Evolutionary conservation across 2,888 invertebrate species (phyloP), one percentile per base, ranked within the genome.

Genomic region (Sisyra terminalis): DNA sequence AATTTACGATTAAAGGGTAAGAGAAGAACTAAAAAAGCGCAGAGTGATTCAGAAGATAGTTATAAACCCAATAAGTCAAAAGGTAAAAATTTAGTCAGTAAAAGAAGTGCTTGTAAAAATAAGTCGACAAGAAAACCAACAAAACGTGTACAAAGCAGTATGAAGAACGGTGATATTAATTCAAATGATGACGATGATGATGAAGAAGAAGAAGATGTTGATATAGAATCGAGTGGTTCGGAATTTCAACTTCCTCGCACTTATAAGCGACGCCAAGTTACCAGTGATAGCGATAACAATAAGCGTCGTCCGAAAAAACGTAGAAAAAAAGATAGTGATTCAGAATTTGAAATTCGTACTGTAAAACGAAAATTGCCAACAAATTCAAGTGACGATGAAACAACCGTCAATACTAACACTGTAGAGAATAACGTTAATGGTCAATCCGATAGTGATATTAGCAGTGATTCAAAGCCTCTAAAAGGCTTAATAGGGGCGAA

Each of bases 21-120:
- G 7, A 44, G 13, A 3, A 45, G 24, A 42, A 39, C 37, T 17
- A 46, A 39, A 38, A 50, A 48, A 42, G 40, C 48, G 29, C 62
- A 60, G 29, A 60, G 63, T 45, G 70, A 71, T 50, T 71, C 72
- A 0, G 71, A 70, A 47, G 72, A 71, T 11, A 65, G 65, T 50
- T 72, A 70, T 48, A 68, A 67, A 43, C 70, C 71, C 7, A 63
- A 61, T 39, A 57, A 50, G 14, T 55, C 57, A 4, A 61, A 57
- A 39, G 53, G 54, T 8, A 58, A 53, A 44, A 54, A 51, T 47
- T 54, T 57, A 9, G 53, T 54, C 1, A 58, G 57, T 37, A 52
- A 48, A 43, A 56, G 53, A 46, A 47, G 39, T 29, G 51, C 53
- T 24, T 48, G 39, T 42, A 46, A 42, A 46, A 47, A 42, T 42